Evolutionary conservation across 2,888 invertebrate species (phyloP).

Genomic region (Dromius quadrimaculatus): DNA sequence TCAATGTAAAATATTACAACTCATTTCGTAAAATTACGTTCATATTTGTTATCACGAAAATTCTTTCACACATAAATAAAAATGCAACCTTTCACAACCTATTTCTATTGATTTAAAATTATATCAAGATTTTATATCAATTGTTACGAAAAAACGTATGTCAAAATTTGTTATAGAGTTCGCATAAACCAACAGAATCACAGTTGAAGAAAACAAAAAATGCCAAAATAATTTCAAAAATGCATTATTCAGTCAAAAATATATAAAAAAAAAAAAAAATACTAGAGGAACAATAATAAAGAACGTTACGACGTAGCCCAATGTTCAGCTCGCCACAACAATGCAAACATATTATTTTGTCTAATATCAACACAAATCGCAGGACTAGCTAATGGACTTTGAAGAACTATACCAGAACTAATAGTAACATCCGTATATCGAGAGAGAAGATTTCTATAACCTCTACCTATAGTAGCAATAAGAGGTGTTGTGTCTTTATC

Average conservation of each 20-base stretch:
- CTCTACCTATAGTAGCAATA: conserved; percentile 85
- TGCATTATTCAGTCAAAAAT: background rate
- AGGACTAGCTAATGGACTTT: conserved; percentile 61
- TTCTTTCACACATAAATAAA: background rate
- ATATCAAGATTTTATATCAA: background rate
- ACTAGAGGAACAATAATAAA: conserved; percentile 23
- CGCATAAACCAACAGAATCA: no score
- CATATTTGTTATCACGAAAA: conserved; percentile 29
- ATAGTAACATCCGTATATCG: conserved; percentile 72
- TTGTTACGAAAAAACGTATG: background rate
- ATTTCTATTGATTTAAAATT: background rate
- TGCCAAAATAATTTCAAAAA: background rate
- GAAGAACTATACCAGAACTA: conserved; percentile 63
- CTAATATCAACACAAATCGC: conserved; percentile 54
- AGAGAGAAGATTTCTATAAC: conserved; percentile 83
- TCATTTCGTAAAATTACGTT: conserved; percentile 22
- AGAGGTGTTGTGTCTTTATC: conserved; percentile 67
- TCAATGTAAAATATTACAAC: conserved; percentile 43
- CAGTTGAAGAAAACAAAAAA: conserved; percentile 15
- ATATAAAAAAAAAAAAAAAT: conserved; percentile 25
- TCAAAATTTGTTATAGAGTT: no score
- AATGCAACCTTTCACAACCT: conserved; percentile 21
- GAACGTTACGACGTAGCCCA: conserved; percentile 69
- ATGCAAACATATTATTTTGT: conserved; percentile 72
- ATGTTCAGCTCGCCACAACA: conserved; percentile 80